Evolutionary conservation across 2,888 invertebrate species (phyloP).

Genomic region (Eilema depressum): DNA sequence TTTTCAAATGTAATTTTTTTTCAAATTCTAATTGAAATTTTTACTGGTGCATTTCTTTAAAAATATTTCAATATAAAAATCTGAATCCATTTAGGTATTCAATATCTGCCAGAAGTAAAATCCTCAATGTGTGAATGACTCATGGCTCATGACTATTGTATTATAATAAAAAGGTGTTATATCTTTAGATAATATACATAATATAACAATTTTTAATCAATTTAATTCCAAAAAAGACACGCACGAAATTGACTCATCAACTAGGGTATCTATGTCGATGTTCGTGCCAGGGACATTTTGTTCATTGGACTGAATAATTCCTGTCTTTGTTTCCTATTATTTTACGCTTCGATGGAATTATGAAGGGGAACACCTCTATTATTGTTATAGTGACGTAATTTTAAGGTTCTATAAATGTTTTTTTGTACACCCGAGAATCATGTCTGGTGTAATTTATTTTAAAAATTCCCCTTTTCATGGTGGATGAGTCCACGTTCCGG

Average conservation of each 20-base stretch:
- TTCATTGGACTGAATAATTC: conserved; percentile 60
- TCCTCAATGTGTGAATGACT: too few relatives aligned
- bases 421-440: conserved; percentile 39
- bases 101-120: too few relatives aligned
- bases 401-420: conserved; percentile 53
- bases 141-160: too few relatives aligned
- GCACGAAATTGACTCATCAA: not conserved
- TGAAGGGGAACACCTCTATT: conserved; percentile 39
- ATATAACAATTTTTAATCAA: not conserved
- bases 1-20: too few relatives aligned
- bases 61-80: too few relatives aligned
- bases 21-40: too few relatives aligned
- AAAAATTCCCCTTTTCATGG: conserved; percentile 50
- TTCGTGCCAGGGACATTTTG: conserved; percentile 44
- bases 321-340: conserved; percentile 51
- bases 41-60: too few relatives aligned
- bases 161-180: too few relatives aligned
- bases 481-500: conserved; percentile 10
- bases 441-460: conserved; percentile 48
- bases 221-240: not conserved
- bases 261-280: conserved; percentile 47
- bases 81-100: too few relatives aligned
- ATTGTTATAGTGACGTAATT: conserved; percentile 42
- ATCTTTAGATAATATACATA: too few relatives aligned
- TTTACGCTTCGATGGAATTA: conserved; percentile 49